Percentiles rank a stretch among this genome's conserved stretches.
Evolutionary conservation across 2,888 invertebrate species (phyloP).

Genomic region (Dysmachus trigonus): DNA sequence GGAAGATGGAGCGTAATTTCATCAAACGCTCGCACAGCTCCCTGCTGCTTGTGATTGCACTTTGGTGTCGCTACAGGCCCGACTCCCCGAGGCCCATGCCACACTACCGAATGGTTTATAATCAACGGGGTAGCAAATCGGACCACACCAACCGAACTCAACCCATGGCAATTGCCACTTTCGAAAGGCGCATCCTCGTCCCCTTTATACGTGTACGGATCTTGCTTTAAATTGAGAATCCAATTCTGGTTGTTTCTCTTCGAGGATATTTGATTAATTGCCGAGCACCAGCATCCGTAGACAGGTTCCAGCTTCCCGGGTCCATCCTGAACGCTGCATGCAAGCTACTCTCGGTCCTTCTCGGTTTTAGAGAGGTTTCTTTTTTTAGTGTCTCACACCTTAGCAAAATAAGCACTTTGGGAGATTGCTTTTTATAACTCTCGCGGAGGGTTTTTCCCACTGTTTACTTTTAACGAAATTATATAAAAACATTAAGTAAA

Average conservation of each 20-base stretch:
- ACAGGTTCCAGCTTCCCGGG: background rate
- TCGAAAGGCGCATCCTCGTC: background rate
- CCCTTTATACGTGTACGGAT: background rate
- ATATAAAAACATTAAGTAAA: background rate
- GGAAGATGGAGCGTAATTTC: slow-evolving; percentile 12
- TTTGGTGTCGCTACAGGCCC: background rate
- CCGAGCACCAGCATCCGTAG: background rate
- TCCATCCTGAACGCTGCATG: background rate
- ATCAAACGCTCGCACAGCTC: background rate
- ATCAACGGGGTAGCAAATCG: background rate
- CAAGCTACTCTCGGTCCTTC: background rate
- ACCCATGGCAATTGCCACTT: background rate
- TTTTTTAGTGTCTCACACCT: background rate
- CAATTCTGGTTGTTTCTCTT: slow-evolving; percentile 11
- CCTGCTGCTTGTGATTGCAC: background rate
- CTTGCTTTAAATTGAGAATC: background rate
- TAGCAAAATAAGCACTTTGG: background rate
- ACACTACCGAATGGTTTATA: background rate
- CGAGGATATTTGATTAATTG: slow-evolving; percentile 8
- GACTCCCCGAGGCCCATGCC: background rate
- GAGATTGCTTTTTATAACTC: background rate
- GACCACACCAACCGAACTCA: background rate
- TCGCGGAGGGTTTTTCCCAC: background rate
- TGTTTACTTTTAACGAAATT: background rate
- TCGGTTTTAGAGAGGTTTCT: background rate